Percentiles rank a stretch among this genome's conserved stretches.
Conservation (phyloP, 2,888 invertebrate species). For the Eupelmus urozonus region DNA sequence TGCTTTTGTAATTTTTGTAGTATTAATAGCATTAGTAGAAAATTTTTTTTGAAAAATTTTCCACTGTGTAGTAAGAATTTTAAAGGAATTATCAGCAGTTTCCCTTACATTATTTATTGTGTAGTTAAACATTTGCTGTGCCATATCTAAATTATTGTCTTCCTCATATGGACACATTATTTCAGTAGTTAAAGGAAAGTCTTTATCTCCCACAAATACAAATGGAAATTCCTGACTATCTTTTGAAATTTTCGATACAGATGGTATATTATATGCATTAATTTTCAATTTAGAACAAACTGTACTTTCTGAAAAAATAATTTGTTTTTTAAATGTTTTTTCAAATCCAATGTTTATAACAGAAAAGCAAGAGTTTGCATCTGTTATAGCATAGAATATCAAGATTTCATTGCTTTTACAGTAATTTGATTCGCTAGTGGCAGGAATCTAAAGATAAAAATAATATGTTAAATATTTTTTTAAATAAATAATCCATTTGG, state of each 20-base stretch:
- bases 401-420: conserved; percentile 11
- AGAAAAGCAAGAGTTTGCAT: conserved; percentile 44
- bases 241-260: not conserved
- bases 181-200: conserved; percentile 19
- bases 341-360: conserved; percentile 20
- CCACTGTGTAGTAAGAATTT: conserved; percentile 33
- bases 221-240: conserved; percentile 32
- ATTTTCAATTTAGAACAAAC: conserved; percentile 5
- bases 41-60: conserved; percentile 48
- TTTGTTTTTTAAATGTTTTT: not conserved
- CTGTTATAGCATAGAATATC: conserved; percentile 20
- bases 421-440: conserved; percentile 5
- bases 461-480: not conserved
- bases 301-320: conserved; percentile 17
- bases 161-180: conserved; percentile 9
- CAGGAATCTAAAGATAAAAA: conserved; percentile 16
- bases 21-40: conserved; percentile 21
- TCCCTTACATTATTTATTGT: conserved; percentile 12
- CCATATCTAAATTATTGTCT: conserved; percentile 8
- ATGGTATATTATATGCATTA: conserved; percentile 26
- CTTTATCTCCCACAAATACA: conserved; percentile 21
- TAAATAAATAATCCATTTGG: not conserved
- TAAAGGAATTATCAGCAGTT: conserved; percentile 22
- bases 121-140: conserved; percentile 37
- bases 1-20: conserved; percentile 29